Evolutionary conservation across 2,888 invertebrate species (phyloP), one percentile per base, ranked within the genome.

Genomic region (Drosophila koepferae): DNA sequence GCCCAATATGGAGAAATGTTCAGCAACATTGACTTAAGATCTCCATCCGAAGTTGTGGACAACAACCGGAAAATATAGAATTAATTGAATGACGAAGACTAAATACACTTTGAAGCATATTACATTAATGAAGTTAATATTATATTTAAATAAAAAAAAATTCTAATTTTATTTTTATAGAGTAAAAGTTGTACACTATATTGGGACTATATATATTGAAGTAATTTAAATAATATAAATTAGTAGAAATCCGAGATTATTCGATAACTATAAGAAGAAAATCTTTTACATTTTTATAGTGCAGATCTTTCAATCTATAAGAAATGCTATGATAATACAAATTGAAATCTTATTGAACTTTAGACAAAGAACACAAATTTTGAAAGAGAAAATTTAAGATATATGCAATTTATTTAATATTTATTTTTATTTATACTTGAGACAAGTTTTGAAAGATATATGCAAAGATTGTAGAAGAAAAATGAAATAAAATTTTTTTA

Each of bases 1-100:
- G 81, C 87, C 85, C 77, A 87, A 86, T 74, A 84, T 80, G 90
- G 74, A 63, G 60, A 72, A 73, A 77, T 71, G 72, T 62, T 63
- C 31, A 62, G 48, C 63, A 41, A 71, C 65, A 69, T 40, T 40
- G 53, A 23, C 55, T 51, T 14, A 63, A 63, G 40, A 43, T 49
- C 58, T 40, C 34, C 34, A 44, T 58, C 23, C 58, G n/a, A 48
- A 62, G 53, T 71, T 59, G 59, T 16, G 36, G 59, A 44, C 23
- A 58, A 38, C 34, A 36, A 28, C 41, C 18, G 34, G 43, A 44
- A 58, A 44, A n/a, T 36, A 44, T 51, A 36, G 12, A 36, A 51
- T 14, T 20, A 8, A 20, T 36, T 1, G 31, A 18, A 14, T 41
- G 14, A 31, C 31, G 34, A 58, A 34, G 1, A 44, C 10, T 3